Evolutionary conservation across 2,888 invertebrate genomes (phyloP).

Genomic region (Eupithecia vulgata): DNA sequence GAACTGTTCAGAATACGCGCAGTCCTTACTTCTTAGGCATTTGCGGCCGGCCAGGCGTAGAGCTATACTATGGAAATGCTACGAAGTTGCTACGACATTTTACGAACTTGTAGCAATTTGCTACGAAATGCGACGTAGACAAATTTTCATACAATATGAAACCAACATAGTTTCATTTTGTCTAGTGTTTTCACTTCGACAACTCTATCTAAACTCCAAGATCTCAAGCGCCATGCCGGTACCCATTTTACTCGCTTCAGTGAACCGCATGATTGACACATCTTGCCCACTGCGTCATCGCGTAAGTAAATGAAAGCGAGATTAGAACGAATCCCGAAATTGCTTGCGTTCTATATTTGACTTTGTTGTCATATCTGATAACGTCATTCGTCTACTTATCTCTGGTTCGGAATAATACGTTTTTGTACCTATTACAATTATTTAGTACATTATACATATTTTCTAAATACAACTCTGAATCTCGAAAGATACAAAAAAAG

Average conservation of each 20-base stretch:
- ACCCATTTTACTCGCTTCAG: slow-evolving; percentile 49
- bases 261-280: slow-evolving; percentile 54
- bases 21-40: background rate
- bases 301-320: background rate
- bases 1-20: too few relatives aligned
- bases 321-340: slow-evolving; percentile 4
- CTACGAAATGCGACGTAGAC: too few relatives aligned
- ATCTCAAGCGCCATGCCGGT: background rate
- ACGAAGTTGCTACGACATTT: background rate
- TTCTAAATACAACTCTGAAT: too few relatives aligned
- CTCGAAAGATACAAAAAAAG: too few relatives aligned
- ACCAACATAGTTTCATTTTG: background rate
- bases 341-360: background rate
- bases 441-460: background rate
- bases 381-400: slow-evolving; percentile 3
- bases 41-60: too few relatives aligned
- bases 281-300: slow-evolving; percentile 33
- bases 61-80: background rate
- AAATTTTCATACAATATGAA: too few relatives aligned
- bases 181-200: background rate
- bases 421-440: background rate
- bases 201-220: background rate
- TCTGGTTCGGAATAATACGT: background rate
- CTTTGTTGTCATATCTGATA: background rate
- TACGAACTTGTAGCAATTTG: too few relatives aligned